Percentiles rank a stretch among this genome's conserved stretches.
These are phyloP conservation scores for Gerris buenoi DNA, from an alignment of 1,140 invertebrate genomes.

Conservation along the genomic window DNA sequence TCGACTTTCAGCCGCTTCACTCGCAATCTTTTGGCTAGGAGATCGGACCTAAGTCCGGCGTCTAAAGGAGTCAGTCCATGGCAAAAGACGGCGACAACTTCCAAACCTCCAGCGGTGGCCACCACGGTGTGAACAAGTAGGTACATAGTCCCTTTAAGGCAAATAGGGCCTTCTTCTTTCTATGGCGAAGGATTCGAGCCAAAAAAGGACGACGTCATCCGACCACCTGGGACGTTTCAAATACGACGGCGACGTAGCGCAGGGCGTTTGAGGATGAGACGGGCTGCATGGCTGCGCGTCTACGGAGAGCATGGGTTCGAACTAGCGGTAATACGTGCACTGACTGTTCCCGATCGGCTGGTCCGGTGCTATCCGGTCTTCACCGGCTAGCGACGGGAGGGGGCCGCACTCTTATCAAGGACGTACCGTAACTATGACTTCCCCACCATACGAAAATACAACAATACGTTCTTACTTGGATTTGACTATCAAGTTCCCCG, in stretches of 20 bases:
- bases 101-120: slow-evolving; percentile 19
- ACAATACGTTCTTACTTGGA: not conserved
- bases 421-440: not conserved
- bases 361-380: not conserved
- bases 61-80: slow-evolving; percentile 14
- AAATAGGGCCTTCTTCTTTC: no score
- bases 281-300: not conserved
- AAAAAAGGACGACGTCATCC: slow-evolving; percentile 22
- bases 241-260: not conserved
- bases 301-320: not conserved
- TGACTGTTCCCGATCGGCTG: not conserved
- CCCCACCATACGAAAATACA: not conserved
- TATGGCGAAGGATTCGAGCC: not conserved
- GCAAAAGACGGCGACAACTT: slow-evolving; percentile 19
- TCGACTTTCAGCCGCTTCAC: slow-evolving; percentile 16
- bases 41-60: slow-evolving; percentile 5
- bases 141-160: no score
- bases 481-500: not conserved
- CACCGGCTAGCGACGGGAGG: not conserved
- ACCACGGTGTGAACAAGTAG: slow-evolving; percentile 22
- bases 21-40: slow-evolving; percentile 18
- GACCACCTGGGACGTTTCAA: slow-evolving; percentile 15
- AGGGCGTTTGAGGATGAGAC: not conserved
- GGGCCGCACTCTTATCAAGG: not conserved
- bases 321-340: not conserved